Conservation (phyloP, 2,888 invertebrate genomes). For the Lochmaea capreae region DNA sequence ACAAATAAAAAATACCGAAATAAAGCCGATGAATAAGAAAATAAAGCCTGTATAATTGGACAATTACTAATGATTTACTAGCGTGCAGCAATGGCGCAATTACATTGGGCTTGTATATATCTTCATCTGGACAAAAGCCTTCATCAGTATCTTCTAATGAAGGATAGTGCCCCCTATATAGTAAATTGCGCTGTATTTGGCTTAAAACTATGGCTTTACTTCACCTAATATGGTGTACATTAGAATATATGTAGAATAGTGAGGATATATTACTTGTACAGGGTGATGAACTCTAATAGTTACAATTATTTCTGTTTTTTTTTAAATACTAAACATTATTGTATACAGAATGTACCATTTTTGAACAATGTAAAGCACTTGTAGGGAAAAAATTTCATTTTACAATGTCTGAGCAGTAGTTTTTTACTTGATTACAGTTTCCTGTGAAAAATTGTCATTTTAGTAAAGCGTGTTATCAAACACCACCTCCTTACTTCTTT, state of each 20-base stretch:
- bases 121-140: conserved; percentile 38
- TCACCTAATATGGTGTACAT: conserved; percentile 45
- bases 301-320: background rate
- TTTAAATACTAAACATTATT: background rate
- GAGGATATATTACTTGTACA: conserved; percentile 35
- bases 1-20: conserved; percentile 19
- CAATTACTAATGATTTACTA: conserved; percentile 39
- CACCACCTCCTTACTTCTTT: too few relatives aligned
- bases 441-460: too few relatives aligned
- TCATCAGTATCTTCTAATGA: conserved; percentile 43
- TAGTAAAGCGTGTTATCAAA: too few relatives aligned
- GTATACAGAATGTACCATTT: too few relatives aligned
- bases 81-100: conserved; percentile 30
- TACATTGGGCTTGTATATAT: conserved; percentile 32
- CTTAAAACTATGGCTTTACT: conserved; percentile 38
- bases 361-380: too few relatives aligned
- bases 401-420: too few relatives aligned
- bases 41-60: conserved; percentile 34
- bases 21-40: conserved; percentile 28
- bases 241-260: conserved; percentile 50
- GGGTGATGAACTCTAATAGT: conserved; percentile 19
- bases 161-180: conserved; percentile 43
- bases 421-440: too few relatives aligned
- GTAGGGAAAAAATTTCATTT: too few relatives aligned
- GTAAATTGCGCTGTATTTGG: conserved; percentile 46